phyloP scores from a whole-genome alignment of 2,113 vertebrate species.

The Herpetotheres cachinnans region DNA sequence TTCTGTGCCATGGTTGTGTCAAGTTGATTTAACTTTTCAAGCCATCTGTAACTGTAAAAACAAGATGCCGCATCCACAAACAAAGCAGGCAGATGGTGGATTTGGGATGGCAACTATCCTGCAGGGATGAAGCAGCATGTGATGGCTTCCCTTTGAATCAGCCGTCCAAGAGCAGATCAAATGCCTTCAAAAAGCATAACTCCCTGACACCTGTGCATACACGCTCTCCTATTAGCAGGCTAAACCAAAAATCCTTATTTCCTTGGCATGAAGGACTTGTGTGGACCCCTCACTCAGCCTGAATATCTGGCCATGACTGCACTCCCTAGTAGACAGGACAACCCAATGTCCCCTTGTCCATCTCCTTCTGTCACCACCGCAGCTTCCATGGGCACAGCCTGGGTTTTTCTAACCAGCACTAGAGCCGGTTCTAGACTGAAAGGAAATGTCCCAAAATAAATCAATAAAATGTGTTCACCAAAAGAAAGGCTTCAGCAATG shows the following conservation, averaged over 20 bases:
- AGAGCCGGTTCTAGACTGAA: background rate
- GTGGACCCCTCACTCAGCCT: background rate
- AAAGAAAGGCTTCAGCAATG: background rate
- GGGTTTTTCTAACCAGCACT: background rate
- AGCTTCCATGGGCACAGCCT: background rate
- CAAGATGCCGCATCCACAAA: background rate
- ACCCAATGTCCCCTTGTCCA: background rate
- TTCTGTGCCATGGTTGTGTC: background rate
- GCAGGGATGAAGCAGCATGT: background rate
- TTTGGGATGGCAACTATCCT: background rate
- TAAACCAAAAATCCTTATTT: background rate
- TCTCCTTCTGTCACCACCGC: background rate
- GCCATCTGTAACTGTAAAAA: slow-evolving; percentile 22
- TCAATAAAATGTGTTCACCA: background rate
- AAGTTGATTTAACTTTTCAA: background rate
- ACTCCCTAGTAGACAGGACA: background rate
- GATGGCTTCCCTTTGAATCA: background rate
- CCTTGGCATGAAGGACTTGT: background rate
- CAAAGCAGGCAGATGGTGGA: background rate
- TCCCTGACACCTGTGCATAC: background rate
- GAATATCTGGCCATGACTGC: background rate
- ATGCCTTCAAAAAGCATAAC: background rate
- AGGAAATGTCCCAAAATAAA: background rate
- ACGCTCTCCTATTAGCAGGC: background rate
- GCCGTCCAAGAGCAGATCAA: background rate